Evolutionary conservation across 2,888 invertebrate species (phyloP), one percentile per base, ranked within the genome.

Genomic region (Cyclophora albipunctata): DNA sequence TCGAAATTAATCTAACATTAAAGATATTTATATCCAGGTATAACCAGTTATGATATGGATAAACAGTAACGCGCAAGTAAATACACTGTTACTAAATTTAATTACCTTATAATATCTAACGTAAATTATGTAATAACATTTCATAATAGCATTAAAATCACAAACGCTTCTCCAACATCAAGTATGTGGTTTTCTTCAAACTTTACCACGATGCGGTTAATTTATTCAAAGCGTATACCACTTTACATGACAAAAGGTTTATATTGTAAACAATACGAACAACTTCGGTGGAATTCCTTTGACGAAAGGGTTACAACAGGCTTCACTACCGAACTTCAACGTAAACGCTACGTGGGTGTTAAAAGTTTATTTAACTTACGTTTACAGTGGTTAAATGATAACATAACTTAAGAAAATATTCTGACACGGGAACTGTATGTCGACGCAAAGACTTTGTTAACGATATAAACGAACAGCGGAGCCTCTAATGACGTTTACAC

Each of bases 221-320:
- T 73, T 69, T 68, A 71, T 70, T 67, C 65, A 40, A 50, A 53
- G 56, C 58, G 60, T 67, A 63, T 58, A 62, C 55, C 59, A 63
- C 71, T 75, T 71, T 70, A 65, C 71, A 71, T 72, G 55, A 69
- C 71, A 72, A 72, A 70, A 67, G 66, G 66, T 61, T 59, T 60
- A 54, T 52, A 53, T 61, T 60, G 59, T 66, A 66, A 69, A 73
- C 69, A 71, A 70, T 66, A 66, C 63, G 50, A 51, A 48, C 54
- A 61, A 60, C 63, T 61, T 56, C 55, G 48, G 55, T 67, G 70
- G 69, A 67, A 72, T 73, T 59, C 67, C 67, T 71, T 72, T 69
- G 60, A 59, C 46, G 54, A 48, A 48, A 54, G 52, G 53, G 50
- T 54, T 58, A 45, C 50, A 54, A 49, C 55, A 63, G 62, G 37